Percentiles rank a stretch among this genome's conserved stretches.
These are phyloP conservation scores for Enteromius unitaeniatus DNA, from an alignment of 2,797 vertebrate genomes.

Conservation along the genomic window DNA sequence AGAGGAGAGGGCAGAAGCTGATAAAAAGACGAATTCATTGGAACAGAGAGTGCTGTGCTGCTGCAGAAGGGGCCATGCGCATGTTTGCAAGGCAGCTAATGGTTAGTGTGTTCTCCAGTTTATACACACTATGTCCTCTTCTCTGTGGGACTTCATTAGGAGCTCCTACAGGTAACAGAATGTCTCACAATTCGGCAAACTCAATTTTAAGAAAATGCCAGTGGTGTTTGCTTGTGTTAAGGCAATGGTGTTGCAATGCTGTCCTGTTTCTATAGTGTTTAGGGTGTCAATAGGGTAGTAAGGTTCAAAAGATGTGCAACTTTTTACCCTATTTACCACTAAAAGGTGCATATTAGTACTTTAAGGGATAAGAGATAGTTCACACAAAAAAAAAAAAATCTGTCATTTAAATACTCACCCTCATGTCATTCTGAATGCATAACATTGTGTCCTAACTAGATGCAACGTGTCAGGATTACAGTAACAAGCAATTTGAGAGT, in stretches of 20 bases:
- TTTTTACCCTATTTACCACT: neutral
- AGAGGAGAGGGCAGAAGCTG: conserved; percentile 13
- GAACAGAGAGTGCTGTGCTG: conserved; percentile 11
- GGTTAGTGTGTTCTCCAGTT: neutral
- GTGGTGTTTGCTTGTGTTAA: neutral
- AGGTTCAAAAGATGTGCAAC: neutral
- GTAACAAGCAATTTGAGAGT: neutral
- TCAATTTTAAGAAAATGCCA: conserved; percentile 9
- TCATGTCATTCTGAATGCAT: neutral
- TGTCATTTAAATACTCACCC: neutral
- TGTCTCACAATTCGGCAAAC: neutral
- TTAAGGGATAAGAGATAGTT: neutral
- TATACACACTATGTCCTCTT: conserved; percentile 10
- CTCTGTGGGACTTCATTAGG: neutral
- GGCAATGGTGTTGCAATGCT: neutral
- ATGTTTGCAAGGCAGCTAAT: conserved; percentile 23
- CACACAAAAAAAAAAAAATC: neutral
- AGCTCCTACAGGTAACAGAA: neutral
- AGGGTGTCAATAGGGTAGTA: neutral
- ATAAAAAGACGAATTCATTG: conserved; percentile 9
- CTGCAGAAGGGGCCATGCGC: neutral
- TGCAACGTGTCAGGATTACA: no score
- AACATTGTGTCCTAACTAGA: neutral
- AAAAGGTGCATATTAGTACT: neutral
- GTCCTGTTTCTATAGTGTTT: neutral